A percentile compares a stretch with the other conserved stretches of the same genome.
Evolutionary conservation across 2,113 vertebrate species (phyloP).

Genomic region (Varanus salvator): DNA sequence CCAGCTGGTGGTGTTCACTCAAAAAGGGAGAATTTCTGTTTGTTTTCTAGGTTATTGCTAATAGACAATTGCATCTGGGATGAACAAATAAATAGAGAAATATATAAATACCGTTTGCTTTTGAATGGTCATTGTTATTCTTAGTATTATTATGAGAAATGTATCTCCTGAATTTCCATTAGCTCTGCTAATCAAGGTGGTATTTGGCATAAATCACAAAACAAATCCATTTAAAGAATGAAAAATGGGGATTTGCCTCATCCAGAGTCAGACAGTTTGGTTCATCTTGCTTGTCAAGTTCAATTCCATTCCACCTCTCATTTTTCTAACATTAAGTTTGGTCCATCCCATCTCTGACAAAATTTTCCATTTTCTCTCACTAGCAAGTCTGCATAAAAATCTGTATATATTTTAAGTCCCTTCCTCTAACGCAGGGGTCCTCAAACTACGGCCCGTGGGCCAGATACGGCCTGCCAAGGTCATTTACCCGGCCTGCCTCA

Average conservation of each 20-base stretch:
- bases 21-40: conserved; percentile 53
- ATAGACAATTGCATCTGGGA: conserved; percentile 40
- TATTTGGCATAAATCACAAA: neutral
- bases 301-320: no score
- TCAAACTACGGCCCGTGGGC: no score
- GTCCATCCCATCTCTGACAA: no score
- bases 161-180: neutral
- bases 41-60: neutral
- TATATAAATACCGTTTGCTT: neutral
- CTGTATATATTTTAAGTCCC: no score
- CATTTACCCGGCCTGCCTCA: no score
- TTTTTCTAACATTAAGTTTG: no score
- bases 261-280: neutral
- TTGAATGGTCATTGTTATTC: no score
- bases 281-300: neutral
- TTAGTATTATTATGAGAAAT: neutral
- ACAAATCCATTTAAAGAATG: neutral
- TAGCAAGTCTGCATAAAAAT: no score
- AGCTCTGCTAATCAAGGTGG: neutral
- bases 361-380: no score
- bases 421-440: no score
- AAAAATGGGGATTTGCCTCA: neutral
- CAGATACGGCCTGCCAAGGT: no score
- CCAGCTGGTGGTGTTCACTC: conserved; percentile 52
- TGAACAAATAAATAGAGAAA: conserved; percentile 37